These are phyloP conservation scores for Orestias chungarensis DNA, from an alignment of 2,797 vertebrate genomes.

Conservation along the genomic window DNA sequence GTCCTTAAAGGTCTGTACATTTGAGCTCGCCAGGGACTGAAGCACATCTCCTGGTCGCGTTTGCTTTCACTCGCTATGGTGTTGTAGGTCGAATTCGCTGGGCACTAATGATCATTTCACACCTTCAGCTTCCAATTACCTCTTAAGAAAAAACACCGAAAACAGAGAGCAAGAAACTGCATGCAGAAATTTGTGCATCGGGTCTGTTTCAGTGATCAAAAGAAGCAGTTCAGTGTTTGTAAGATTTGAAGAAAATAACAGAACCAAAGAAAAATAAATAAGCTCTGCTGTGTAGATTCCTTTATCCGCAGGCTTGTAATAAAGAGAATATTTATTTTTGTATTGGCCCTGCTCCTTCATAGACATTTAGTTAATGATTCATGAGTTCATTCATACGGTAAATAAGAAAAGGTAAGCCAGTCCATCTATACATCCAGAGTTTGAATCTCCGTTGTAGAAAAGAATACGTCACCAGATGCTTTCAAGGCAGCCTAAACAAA, in stretches of 20 bases:
- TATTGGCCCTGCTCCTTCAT: constrained; percentile 44
- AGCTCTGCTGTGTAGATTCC: constrained; percentile 20
- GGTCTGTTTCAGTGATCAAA: constrained; percentile 36
- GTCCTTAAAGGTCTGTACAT: constrained; percentile 69
- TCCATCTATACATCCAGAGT: constrained; percentile 25
- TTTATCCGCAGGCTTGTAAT: constrained; percentile 26
- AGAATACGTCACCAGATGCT: neutral
- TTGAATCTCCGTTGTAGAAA: constrained; percentile 28
- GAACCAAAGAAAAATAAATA: neutral
- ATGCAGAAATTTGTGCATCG: constrained; percentile 34
- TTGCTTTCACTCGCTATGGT: constrained; percentile 73
- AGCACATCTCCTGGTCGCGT: constrained; percentile 70
- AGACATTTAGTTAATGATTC: constrained; percentile 64
- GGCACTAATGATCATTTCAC: constrained; percentile 63
- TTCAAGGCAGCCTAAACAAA: constrained; percentile 19
- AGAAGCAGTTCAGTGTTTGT: constrained; percentile 13
- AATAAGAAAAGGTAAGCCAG: constrained; percentile 61
- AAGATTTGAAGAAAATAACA: constrained; percentile 12
- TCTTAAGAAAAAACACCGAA: constrained; percentile 38
- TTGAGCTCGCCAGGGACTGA: constrained; percentile 53
- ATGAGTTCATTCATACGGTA: constrained; percentile 71
- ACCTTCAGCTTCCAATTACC: constrained; percentile 58
- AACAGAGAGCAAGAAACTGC: constrained; percentile 16
- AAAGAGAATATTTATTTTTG: constrained; percentile 58
- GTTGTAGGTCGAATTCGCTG: constrained; percentile 53